Base-by-base conservation (phyloP, 1,140 invertebrate species). In the Drosophila auraria region DNA sequence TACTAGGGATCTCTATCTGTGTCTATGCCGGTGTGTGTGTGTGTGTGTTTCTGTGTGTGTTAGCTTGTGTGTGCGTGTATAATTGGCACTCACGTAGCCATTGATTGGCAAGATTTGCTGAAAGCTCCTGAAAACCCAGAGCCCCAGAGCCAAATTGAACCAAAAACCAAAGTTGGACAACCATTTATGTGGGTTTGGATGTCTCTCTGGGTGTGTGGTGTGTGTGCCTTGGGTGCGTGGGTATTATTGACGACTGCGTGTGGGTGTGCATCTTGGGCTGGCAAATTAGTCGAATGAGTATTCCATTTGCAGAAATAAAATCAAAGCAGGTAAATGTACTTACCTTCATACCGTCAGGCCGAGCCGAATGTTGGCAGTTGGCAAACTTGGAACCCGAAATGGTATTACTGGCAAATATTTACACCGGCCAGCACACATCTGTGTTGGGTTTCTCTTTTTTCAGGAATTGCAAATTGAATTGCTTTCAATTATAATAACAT, bases 51-150 rank as follows among this genome's bases (percentile, higher is more conserved):
- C 27, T 53, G 62, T n/a, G 7, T 25, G 33, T 58, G 53, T 12
- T 1, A 8, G 17, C 5, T 15, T 25, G 38, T 23, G 70, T 62
- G 33, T 65, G 59, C 30, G 64, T 60, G 73, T 78, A 69, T 87
- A 82, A 84, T 78, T 86, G 69, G 79, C 82, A 81, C 72, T 81
- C 64, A 81, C 82, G 74, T 84, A 78, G 57, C 75, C 79, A 87
- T 87, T 87, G 83, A 84, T 84, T 84, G 83, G 78, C 79, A 62
- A 74, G 71, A 83, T 83, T 83, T 83, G 80, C 61, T 75, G 56
- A 75, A 79, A 75, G 78, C 82, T 63, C 49, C 70, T 17, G 47
- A 73, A 72, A 72, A 42, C 68, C 71, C 68, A 59, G 40, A 59
- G 47, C 57, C 57, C 54, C 23, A 57, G 66, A 76, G 51, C 71